A percentile compares a stretch with the other conserved stretches of the same genome.
Conservation (phyloP, 2,888 invertebrate genomes). For the Nymphalis polychloros region DNA sequence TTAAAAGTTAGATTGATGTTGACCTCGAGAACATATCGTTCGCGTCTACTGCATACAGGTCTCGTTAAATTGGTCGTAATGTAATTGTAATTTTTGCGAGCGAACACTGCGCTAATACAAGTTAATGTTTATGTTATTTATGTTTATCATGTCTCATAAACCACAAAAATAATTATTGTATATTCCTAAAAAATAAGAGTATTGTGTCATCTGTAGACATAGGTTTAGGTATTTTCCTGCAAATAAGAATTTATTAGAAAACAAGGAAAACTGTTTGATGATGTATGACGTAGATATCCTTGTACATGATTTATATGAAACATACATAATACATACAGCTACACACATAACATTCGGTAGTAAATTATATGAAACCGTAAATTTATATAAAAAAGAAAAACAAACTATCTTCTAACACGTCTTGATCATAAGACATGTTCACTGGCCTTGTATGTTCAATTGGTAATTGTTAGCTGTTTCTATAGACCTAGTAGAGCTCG, state of each 20-base stretch:
- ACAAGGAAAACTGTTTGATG: slow-evolving; percentile 7
- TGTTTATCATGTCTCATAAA: background rate
- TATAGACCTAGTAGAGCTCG: slow-evolving; percentile 30
- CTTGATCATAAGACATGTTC: slow-evolving; percentile 11
- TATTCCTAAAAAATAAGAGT: background rate
- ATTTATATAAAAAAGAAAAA: background rate
- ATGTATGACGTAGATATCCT: background rate
- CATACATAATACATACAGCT: no score
- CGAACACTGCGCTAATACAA: background rate
- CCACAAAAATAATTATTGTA: background rate
- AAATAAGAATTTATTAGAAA: background rate
- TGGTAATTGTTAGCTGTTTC: slow-evolving; percentile 29
- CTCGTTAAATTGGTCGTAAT: background rate
- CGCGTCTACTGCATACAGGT: background rate
- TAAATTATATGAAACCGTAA: background rate
- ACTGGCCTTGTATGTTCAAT: slow-evolving; percentile 27
- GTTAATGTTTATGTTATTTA: background rate
- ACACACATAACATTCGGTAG: background rate
- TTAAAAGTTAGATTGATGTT: background rate
- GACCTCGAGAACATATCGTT: slow-evolving; percentile 1
- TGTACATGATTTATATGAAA: background rate
- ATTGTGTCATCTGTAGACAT: background rate
- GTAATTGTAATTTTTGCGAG: background rate
- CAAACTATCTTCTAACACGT: slow-evolving; percentile 7
- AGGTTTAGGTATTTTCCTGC: background rate